Base-by-base conservation (phyloP, 1,140 invertebrate species). In the Drosophila erecta region DNA sequence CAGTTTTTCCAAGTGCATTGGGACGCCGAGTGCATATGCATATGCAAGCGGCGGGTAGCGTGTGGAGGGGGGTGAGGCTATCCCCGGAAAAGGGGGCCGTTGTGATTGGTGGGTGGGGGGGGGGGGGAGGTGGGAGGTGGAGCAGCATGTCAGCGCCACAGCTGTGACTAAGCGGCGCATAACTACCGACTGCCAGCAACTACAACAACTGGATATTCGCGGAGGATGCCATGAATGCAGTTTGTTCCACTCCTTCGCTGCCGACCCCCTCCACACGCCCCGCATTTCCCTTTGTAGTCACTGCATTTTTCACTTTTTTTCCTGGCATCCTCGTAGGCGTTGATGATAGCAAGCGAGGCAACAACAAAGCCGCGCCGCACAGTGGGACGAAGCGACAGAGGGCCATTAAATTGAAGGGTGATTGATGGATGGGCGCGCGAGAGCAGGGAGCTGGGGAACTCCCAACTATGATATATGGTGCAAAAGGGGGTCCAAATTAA, bases 91-190 rank as follows among this genome's bases (percentile, higher is more conserved):
- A n/a, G 49, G 15, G 27, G 27, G 27, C 6, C 24, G 24, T 27
- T 27, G 24, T 27, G 24, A 27, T 27, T 27, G 24, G 24, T 27
- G 5, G n/a, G n/a, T n/a, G 12, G 1, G 2, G 17, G 3, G n/a
- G 14, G 17, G 5, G 20, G 38, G 10, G 61, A 20, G 53, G 1
- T 2, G 41, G 57, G 46, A 2, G 30, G 2, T 30, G n/a, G n/a
- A 8, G 56, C 56, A 58, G 57, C 50, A 74, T 85, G 81, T 85
- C 81, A 86, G 79, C 83, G 83, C 70, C 83, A 89, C 83, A 86
- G 79, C 84, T 86, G 83, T 86, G 83, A 87, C 83, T 86, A 86
- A 87, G 83, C 83, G 83, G 83, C 79, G 83, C 79, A 83, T 86
- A 86, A 86, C 81, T 81, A 81, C 77, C 77, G 80, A 76, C 76